Percentiles rank a stretch among this genome's conserved stretches.
These are phyloP conservation scores for Rhipidura dahli DNA, from an alignment of 2,113 vertebrate species.

Conservation along the genomic window DNA sequence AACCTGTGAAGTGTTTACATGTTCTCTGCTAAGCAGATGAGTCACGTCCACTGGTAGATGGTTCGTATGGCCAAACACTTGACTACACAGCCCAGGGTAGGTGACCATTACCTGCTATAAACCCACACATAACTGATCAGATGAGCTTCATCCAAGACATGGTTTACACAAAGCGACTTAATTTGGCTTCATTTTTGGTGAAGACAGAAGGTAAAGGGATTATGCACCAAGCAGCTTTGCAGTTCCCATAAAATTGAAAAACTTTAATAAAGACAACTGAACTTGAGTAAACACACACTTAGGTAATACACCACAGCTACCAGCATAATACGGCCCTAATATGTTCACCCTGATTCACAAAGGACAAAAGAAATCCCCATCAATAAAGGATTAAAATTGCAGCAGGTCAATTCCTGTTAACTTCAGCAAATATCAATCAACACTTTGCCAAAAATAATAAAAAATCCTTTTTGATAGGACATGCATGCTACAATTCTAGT, in stretches of 20 bases:
- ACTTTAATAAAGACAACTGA: background rate
- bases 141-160: background rate
- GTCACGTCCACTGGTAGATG: accelerated
- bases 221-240: background rate
- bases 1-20: background rate
- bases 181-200: background rate
- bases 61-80: background rate
- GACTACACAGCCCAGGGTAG: no score
- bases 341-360: constrained; percentile 40
- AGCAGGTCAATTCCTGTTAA: constrained; percentile 44
- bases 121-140: background rate
- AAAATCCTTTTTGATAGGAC: background rate
- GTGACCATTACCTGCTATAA: background rate
- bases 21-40: background rate
- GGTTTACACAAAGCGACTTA: background rate
- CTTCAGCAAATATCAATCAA: constrained; percentile 41
- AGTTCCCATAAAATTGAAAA: background rate
- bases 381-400: constrained; percentile 60
- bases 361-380: constrained; percentile 48
- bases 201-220: background rate
- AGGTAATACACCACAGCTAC: constrained; percentile 45
- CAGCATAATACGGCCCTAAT: constrained; percentile 53
- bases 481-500: background rate
- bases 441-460: constrained; percentile 15
- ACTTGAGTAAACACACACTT: background rate